A percentile compares a stretch with the other conserved stretches of the same genome.
Evolutionary conservation across 2,797 vertebrate species (phyloP).

Genomic region (Microctenopoma steveboyesi): DNA sequence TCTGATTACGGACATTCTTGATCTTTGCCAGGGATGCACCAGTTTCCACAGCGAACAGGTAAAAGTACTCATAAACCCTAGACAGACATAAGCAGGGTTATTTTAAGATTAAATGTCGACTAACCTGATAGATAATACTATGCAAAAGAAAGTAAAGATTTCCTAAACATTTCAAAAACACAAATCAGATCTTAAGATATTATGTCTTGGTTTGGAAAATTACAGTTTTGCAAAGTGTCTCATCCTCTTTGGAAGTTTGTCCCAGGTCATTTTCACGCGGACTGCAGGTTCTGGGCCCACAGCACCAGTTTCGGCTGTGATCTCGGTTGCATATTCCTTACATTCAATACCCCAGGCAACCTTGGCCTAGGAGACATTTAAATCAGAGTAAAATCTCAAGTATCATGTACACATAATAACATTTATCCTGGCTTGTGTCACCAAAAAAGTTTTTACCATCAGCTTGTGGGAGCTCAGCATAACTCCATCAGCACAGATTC

Average conservation of each 20-base stretch:
- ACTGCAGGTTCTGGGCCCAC: conserved; percentile 80
- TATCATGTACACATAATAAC: background rate
- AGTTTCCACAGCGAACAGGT: conserved; percentile 40
- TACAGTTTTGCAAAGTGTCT: conserved; percentile 76
- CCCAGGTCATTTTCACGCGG: conserved; percentile 83
- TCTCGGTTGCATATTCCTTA: conserved; percentile 77
- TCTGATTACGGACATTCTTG: conserved; percentile 77
- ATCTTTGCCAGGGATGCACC: conserved; percentile 59
- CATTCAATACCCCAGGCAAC: conserved; percentile 86
- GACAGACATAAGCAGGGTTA: conserved; percentile 16
- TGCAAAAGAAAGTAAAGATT: conserved; percentile 14
- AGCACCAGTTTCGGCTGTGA: conserved; percentile 82
- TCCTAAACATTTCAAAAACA: background rate
- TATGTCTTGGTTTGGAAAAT: conserved; percentile 8
- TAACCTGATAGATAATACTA: background rate
- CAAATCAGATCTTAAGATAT: background rate
- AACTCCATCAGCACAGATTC: conserved; percentile 84
- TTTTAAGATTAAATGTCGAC: background rate
- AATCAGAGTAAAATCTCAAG: background rate
- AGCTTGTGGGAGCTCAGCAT: conserved; percentile 84
- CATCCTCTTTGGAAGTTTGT: conserved; percentile 76
- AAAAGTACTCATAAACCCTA: conserved; percentile 77
- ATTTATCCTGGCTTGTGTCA: background rate
- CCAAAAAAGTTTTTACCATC: conserved; percentile 73
- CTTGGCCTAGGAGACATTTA: conserved; percentile 73